Evolutionary conservation across 2,113 vertebrate genomes (phyloP), one percentile per base, ranked within the genome.

Genomic region (Leucopsar rothschildi): DNA sequence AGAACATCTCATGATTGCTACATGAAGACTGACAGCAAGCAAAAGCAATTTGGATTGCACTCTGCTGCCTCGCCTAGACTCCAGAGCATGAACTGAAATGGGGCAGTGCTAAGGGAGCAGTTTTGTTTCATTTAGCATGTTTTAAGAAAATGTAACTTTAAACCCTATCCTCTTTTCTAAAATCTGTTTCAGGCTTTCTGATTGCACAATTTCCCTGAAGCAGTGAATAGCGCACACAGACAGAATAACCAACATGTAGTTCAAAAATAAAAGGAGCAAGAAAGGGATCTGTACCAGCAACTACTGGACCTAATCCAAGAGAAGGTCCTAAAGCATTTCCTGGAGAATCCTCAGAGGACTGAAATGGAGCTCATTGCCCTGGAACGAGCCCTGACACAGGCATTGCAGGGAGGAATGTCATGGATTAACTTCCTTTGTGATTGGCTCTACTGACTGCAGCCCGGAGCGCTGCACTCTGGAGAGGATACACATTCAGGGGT

Each of bases 281-380:
- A 57, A 37, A 82, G 66, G 31, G 31, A 90, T 82, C 47, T 81
- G 35, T 83, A 95, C 66, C 79, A 94, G 85, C 59, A 90, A 1
- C 71, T 82, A 24, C 82, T 93, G 85, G 94, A 90, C 39, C 39
- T 80, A 73, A 39, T 55, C 85, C 90, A 95, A 83, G 45, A 77
- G 68, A 94, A 94, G 79, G 90, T 64, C 79, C 88, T 94, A 86
- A 93, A 85, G 59, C 79, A 86, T 86, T 94, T 94, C 88, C 66
- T 2, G 1, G n/a, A 90, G 82, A 93, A 93, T 77, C 71, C 93
- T 92, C 88, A 55, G 76, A 73, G 82, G 88, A 88, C 63, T 72
- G 82, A 94, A 97, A 80, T 50, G n/a, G 82, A 92, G 68, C 79
- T 92, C 76, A 64, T 80, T 92, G 86, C 82, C 75, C 78, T 90